Evolutionary conservation across 2,797 vertebrate genomes (phyloP), one percentile per base, ranked within the genome.

Genomic region (Anabas testudineus): DNA sequence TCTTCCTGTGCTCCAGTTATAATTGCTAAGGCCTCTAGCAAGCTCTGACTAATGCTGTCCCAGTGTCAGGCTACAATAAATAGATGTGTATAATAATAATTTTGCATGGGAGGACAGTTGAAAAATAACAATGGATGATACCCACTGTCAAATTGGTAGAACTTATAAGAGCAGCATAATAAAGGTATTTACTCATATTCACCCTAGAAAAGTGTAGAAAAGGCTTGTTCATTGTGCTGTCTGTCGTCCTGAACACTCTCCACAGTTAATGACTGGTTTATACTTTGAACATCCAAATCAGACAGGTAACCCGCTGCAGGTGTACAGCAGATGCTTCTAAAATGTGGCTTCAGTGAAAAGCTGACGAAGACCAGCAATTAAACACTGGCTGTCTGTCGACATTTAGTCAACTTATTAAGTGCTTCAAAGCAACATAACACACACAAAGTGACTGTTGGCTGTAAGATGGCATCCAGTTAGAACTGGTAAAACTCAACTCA

Each of bases 321-420:
- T 87, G 72, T 63, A 49, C 45, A 69, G 63, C 75, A 80, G 71
- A 80, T 71, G 74, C 76, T 60, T 61, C 64, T 19, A 56, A 75
- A 69, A 68, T 58, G 18, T 69, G 64, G 71, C 41, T 60, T 47
- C 39, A 67, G 43, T 47, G 56, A 71, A 67, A 61, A 58, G 24
- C 76, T 64, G 68, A 63, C 46, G 49, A 74, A 65, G 68, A 72
- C 67, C 77, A 48, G 64, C 61, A 85, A 85, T 85, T 82, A 77
- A 68, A 67, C 42, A 7, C 46, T 41, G 71, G 24, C 77, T 37
- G 61, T 47, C 53, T 47, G 67, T 56, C 15, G 34, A 67, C 67
- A 24, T 62, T 47, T 61, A 46, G 59, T 77, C 66, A n/a, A 54
- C 51, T 62, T 64, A 64, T 66, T 39, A 65, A 67, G 48, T 39